phyloP scores from a whole-genome alignment of 2,797 vertebrate genomes.

The Acipenser ruthenus region DNA sequence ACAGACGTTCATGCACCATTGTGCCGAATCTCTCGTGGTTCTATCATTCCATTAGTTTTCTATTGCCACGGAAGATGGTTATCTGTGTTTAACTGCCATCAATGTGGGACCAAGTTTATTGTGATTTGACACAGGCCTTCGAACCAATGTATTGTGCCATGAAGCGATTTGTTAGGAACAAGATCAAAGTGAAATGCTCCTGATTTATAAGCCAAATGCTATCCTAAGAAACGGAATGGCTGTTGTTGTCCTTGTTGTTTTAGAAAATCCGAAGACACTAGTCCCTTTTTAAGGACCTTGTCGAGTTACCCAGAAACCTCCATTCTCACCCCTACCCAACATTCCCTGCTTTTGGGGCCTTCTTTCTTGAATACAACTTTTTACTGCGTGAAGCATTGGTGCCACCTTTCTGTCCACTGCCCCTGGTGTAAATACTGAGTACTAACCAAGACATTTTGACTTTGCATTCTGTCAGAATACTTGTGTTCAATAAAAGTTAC shows the following conservation, averaged over 20 bases:
- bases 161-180: conserved; percentile 19
- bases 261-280: conserved; percentile 19
- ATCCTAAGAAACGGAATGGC: conserved; percentile 11
- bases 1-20: too few species aligned
- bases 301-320: conserved; percentile 48
- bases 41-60: too few species aligned
- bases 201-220: conserved; percentile 19
- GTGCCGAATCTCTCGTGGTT: too few species aligned
- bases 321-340: conserved; percentile 60
- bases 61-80: too few species aligned
- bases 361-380: conserved; percentile 76
- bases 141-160: conserved; percentile 23
- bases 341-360: conserved; percentile 67
- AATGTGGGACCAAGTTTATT: conserved; percentile 47
- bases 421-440: conserved; percentile 92
- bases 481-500: conserved; percentile 89
- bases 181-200: conserved; percentile 20
- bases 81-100: conserved; percentile 28
- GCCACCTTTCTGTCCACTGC: conserved; percentile 69
- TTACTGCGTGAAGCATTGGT: conserved; percentile 75
- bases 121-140: conserved; percentile 28
- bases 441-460: conserved; percentile 67
- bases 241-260: conserved; percentile 6
- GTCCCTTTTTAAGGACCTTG: conserved; percentile 50
- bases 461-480: conserved; percentile 87